Evolutionary conservation across 1,140 invertebrate genomes (phyloP).

Genomic region (Caerostris extrusa): DNA sequence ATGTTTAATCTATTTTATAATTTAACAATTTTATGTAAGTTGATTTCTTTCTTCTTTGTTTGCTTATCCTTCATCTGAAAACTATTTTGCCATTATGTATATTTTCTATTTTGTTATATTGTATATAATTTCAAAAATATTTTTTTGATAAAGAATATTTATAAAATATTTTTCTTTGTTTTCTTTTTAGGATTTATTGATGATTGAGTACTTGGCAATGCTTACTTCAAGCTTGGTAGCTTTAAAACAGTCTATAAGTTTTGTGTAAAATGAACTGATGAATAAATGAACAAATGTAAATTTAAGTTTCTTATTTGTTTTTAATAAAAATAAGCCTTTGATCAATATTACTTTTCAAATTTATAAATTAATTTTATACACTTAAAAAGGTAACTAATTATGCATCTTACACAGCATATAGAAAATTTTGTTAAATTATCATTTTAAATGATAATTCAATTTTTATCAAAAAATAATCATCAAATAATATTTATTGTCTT

Average conservation of each 20-base stretch:
- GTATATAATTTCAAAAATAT: background rate
- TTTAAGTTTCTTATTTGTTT: background rate
- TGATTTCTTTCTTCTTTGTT: too few species aligned
- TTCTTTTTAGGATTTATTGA: constrained; percentile 90
- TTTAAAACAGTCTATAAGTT: constrained; percentile 93
- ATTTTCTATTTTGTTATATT: too few species aligned
- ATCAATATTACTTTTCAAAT: too few species aligned
- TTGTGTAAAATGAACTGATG: constrained; percentile 48
- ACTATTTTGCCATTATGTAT: too few species aligned
- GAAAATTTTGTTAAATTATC: too few species aligned
- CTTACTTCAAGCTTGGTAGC: constrained; percentile 97
- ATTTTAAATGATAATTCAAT: too few species aligned
- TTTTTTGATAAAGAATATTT: background rate
- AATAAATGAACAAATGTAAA: background rate
- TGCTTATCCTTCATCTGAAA: too few species aligned
- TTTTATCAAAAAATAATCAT: too few species aligned
- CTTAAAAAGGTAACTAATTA: background rate
- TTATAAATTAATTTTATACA: background rate
- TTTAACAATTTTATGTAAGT: too few species aligned
- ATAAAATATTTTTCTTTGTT: constrained; percentile 18
- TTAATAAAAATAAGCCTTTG: too few species aligned
- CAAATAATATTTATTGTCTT: too few species aligned
- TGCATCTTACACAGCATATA: background rate
- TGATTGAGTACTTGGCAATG: constrained; percentile 97
- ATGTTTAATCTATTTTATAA: too few species aligned